phyloP scores from a whole-genome alignment of 2,888 invertebrate species.

The Steinernema scapterisci region DNA sequence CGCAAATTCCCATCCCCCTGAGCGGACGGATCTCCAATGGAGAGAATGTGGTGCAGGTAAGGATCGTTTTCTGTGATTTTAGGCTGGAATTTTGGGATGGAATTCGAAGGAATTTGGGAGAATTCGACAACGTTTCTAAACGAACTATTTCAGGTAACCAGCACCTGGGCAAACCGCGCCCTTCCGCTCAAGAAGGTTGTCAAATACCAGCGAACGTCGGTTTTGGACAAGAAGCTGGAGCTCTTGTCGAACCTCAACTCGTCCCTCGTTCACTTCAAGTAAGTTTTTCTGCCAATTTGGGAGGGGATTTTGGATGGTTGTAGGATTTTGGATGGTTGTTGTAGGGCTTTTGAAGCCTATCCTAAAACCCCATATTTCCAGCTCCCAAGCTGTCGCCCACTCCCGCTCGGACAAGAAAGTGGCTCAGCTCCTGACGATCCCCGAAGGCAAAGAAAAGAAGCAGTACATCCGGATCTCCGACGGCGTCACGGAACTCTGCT shows the following conservation, averaged over 20 bases:
- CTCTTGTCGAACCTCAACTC: constrained; percentile 44
- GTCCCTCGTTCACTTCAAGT: constrained; percentile 53
- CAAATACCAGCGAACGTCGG: constrained; percentile 33
- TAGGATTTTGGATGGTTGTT: no score
- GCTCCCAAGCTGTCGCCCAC: constrained; percentile 47
- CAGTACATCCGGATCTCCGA: constrained; percentile 48
- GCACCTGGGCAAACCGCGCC: constrained; percentile 58
- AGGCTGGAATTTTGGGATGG: neutral
- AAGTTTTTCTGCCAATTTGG: constrained; percentile 23
- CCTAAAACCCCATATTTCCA: constrained; percentile 35
- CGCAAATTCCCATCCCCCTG: constrained; percentile 49
- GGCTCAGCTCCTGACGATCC: constrained; percentile 55
- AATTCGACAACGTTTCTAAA: no score
- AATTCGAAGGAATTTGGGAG: no score
- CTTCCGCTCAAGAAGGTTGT: constrained; percentile 51
- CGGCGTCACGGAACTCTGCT: constrained; percentile 38
- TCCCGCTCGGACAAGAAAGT: constrained; percentile 47
- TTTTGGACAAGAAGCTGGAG: constrained; percentile 41
- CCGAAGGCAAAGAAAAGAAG: constrained; percentile 59
- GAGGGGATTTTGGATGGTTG: no score
- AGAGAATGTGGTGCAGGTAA: constrained; percentile 34
- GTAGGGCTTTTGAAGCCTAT: no score
- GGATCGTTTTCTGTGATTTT: constrained; percentile 24
- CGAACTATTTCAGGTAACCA: constrained; percentile 50
- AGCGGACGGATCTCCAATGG: constrained; percentile 48